Evolutionary conservation across 2,888 invertebrate genomes (phyloP).

Genomic region (Gastracanthus pulcherrimus): DNA sequence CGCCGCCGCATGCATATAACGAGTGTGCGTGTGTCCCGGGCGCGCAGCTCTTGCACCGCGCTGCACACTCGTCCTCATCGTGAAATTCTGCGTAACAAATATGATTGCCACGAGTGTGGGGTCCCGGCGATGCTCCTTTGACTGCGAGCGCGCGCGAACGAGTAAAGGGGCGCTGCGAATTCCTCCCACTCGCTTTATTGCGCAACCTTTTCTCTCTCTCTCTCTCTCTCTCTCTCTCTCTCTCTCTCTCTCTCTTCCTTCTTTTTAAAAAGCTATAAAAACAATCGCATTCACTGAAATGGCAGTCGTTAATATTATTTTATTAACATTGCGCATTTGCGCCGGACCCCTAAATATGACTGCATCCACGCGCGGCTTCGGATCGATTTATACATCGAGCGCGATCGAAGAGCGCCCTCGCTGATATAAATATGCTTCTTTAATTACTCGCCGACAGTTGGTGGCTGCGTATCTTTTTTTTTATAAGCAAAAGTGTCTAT

Average conservation of each 20-base stretch:
- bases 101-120: slow-evolving; percentile 60
- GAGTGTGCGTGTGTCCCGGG: slow-evolving; percentile 69
- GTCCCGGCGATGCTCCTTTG: slow-evolving; percentile 24
- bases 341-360: no score
- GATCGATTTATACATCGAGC: background rate
- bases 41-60: background rate
- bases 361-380: background rate
- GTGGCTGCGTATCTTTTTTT: background rate
- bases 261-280: slow-evolving; percentile 33
- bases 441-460: slow-evolving; percentile 34
- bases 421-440: background rate
- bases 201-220: slow-evolving; percentile 29
- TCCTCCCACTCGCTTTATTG: slow-evolving; percentile 51
- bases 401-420: slow-evolving; percentile 5
- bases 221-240: no score
- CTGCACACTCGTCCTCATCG: slow-evolving; percentile 62
- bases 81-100: slow-evolving; percentile 72
- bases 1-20: slow-evolving; percentile 69
- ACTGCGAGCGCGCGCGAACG: background rate
- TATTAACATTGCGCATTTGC: no score
- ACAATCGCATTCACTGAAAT: slow-evolving; percentile 26
- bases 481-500: background rate
- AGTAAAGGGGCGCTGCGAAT: no score
- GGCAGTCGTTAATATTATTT: slow-evolving; percentile 46
- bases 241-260: background rate